Evolutionary conservation across 2,113 vertebrate genomes (phyloP), one percentile per base, ranked within the genome.

Genomic region (Merops nubicus): DNA sequence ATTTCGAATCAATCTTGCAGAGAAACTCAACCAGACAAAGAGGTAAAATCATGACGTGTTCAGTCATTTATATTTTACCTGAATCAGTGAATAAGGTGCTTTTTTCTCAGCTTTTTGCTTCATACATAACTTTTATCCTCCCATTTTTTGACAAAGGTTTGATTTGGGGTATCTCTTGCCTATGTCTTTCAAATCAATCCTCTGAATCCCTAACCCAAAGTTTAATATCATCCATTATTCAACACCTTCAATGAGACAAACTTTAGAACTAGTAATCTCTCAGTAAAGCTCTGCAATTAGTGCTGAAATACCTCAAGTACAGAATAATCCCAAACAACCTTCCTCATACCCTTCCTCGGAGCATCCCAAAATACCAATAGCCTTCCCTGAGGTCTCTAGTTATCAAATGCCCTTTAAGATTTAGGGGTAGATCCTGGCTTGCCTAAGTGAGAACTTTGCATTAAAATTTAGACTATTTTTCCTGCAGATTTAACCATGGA

Each of bases 161-260:
- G 53, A 47, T 68, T 82, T 51, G 10, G 48, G 53, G 28, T 67
- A 40, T 73, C 48, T 68, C 42, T 75, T 64, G 64, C 69, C 57
- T 64, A 0, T 53, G 17, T 60, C 84, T 85, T 85, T 57, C 70
- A 38, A 89, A 75, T 89, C 74, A 94, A 72, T 88, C n/a, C 50
- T 43, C 74, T 50, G 87, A 85, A 88, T 91, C 67, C 70, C 48
- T 65, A 53, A 73, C 74, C 70, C 57, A 47, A 65, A 83, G 69
- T 79, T 82, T 73, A 73, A 76, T 64, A 50, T 91, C 62, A 96
- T 97, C 87, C 94, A 95, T 96, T 96, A 96, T 96, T 96, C 94
- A 97, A 76, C 69, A 85, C 69, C 65, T 87, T 45, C 11, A 1
- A 26, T 13, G 51, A 68, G 76, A 54, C 40, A 64, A 87, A 79